A percentile compares a stretch with the other conserved stretches of the same genome.
These are phyloP conservation scores for Sardinella longiceps DNA, from an alignment of 2,797 vertebrate genomes.

Conservation along the genomic window DNA sequence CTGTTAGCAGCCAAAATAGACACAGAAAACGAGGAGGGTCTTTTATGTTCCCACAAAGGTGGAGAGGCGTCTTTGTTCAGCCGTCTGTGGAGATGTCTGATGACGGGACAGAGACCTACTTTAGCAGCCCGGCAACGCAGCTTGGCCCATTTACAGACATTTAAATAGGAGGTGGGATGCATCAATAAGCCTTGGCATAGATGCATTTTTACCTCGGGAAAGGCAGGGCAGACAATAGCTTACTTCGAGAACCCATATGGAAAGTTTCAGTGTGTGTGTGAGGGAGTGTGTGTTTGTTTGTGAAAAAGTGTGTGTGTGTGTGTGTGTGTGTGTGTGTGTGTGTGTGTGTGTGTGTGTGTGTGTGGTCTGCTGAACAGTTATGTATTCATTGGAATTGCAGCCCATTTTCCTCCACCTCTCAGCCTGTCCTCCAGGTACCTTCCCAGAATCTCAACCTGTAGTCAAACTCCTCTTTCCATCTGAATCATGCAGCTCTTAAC, in stretches of 20 bases:
- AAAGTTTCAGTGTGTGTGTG: neutral
- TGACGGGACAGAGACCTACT: constrained; percentile 17
- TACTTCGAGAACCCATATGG: neutral
- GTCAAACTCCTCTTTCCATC: neutral
- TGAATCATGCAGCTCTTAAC: neutral
- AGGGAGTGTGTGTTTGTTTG: too few species aligned
- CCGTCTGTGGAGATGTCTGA: neutral
- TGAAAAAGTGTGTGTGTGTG: neutral
- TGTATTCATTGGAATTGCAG: constrained; percentile 4
- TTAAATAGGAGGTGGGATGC: neutral
- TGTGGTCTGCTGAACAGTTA: neutral
- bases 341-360: constrained; percentile 6
- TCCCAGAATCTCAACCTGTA: neutral
- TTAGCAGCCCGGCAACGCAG: neutral
- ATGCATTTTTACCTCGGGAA: neutral
- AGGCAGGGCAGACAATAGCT: neutral
- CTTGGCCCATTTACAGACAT: neutral
- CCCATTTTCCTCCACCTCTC: neutral
- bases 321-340: too few species aligned
- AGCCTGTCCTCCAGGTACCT: neutral
- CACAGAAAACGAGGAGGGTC: neutral
- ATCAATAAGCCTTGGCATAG: constrained; percentile 2
- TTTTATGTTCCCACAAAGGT: constrained; percentile 1
- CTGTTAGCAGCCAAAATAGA: neutral
- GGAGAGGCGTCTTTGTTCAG: constrained; percentile 11